phyloP scores from a whole-genome alignment of 2,113 vertebrate species.

The Myiozetetes cayanensis region DNA sequence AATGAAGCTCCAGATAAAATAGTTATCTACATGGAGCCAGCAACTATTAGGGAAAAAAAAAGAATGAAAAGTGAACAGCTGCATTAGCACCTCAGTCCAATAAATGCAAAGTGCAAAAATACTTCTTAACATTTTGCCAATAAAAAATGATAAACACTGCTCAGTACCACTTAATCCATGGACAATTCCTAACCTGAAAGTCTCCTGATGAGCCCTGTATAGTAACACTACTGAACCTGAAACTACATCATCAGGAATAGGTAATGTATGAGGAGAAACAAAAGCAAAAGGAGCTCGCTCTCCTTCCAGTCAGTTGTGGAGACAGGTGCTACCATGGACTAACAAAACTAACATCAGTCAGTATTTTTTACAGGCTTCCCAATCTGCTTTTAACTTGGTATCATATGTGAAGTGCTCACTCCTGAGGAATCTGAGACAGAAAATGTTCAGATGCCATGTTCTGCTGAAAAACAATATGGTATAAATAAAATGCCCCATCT shows the following conservation, averaged over 20 bases:
- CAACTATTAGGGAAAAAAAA: conserved; percentile 79
- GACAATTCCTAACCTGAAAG: neutral
- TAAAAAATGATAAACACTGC: neutral
- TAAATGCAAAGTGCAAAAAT: neutral
- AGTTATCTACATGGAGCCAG: conserved; percentile 98
- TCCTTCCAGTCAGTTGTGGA: neutral
- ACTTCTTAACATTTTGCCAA: neutral
- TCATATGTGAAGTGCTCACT: neutral
- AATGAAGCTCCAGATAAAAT: conserved; percentile 99
- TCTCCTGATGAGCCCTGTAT: neutral
- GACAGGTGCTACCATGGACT: neutral
- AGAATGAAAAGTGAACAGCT: neutral
- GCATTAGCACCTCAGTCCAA: neutral
- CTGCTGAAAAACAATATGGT: conserved; percentile 44
- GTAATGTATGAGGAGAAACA: neutral
- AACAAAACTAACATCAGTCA: neutral
- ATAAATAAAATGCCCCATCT: conserved; percentile 56
- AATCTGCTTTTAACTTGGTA: conserved; percentile 13
- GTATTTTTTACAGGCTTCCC: conserved; percentile 12
- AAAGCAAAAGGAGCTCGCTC: neutral
- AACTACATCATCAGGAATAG: neutral
- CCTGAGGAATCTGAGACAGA: neutral
- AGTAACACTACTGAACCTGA: neutral
- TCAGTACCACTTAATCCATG: neutral
- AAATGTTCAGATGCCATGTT: conserved; percentile 29